phyloP scores from a whole-genome alignment of 2,113 vertebrate genomes.

The Alouatta palliata region DNA sequence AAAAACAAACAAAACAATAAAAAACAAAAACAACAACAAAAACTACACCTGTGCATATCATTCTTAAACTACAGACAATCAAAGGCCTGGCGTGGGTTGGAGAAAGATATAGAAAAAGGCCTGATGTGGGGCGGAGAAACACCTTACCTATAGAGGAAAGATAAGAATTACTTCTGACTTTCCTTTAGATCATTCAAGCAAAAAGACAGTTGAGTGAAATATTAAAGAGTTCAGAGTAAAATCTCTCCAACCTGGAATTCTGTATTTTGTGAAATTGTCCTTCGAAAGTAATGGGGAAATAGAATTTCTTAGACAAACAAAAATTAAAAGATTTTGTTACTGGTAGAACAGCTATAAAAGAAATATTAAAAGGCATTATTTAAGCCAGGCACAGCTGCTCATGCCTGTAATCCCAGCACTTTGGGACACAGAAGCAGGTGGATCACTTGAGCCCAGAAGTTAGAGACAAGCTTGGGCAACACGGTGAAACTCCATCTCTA shows the following conservation, averaged over 20 bases:
- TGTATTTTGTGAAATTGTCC: neutral
- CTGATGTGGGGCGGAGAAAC: accelerated
- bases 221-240: neutral
- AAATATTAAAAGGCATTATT: neutral
- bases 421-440: too few relatives aligned
- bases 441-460: too few relatives aligned
- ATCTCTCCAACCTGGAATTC: neutral
- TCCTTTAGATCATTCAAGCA: neutral
- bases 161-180: neutral
- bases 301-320: neutral
- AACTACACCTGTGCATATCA: neutral
- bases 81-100: accelerated
- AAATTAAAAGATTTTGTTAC: neutral
- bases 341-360: neutral
- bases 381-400: neutral
- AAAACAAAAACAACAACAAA: neutral
- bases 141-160: neutral
- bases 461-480: too few relatives aligned
- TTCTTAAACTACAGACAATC: neutral
- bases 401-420: too few relatives aligned
- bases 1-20: neutral
- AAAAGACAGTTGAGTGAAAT: neutral
- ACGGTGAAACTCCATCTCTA: too few relatives aligned
- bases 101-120: neutral
- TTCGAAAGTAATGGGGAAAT: neutral